A percentile compares a stretch with the other conserved stretches of the same genome.
phyloP scores from a whole-genome alignment of 2,797 vertebrate species.

The Nyctibius grandis region DNA sequence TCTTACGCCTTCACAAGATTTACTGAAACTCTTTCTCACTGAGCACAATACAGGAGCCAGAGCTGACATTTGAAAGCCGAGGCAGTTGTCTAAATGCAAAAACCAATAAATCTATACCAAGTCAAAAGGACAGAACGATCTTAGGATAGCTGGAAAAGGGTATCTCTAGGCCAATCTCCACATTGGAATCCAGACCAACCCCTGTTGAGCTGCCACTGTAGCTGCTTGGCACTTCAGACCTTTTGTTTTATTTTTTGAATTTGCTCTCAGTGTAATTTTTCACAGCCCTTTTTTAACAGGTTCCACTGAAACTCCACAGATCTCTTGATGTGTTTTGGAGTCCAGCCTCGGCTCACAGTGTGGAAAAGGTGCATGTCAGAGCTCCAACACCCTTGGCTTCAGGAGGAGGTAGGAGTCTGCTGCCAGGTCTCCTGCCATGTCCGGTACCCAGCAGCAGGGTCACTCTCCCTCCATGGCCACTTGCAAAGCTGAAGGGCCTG shows the following conservation, averaged over 20 bases:
- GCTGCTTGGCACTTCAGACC: background rate
- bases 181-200: background rate
- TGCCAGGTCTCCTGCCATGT: background rate
- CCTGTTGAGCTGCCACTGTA: background rate
- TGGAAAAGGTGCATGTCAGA: background rate
- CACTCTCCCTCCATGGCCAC: background rate
- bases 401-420: background rate
- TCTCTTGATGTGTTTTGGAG: background rate
- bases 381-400: background rate
- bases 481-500: background rate
- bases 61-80: background rate
- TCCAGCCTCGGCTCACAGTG: background rate
- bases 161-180: background rate
- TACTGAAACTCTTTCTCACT: background rate
- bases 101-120: background rate
- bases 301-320: background rate
- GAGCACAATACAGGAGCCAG: background rate
- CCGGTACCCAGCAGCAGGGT: background rate
- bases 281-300: background rate
- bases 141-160: background rate
- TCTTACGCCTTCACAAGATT: background rate
- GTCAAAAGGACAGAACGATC: background rate
- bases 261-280: background rate
- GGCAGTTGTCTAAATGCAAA: background rate
- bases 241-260: background rate